Percentiles rank a stretch among this genome's conserved stretches.
Conservation (phyloP, 37 sponge, comb jelly and placozoan genomes). For the Corticium candelabrum region DNA sequence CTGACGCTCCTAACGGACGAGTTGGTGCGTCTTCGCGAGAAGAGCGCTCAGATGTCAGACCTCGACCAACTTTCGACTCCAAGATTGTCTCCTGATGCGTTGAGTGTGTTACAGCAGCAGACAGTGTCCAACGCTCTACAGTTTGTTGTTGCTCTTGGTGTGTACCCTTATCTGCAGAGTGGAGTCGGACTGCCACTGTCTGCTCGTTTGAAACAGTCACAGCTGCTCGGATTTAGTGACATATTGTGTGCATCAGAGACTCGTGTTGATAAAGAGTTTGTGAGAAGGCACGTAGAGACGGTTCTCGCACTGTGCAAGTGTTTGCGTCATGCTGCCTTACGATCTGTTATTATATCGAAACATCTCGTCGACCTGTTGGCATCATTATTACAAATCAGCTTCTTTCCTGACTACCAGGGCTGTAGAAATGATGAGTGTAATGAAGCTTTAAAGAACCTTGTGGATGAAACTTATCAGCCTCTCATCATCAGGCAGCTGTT, state of each 20-base stretch:
- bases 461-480: not conserved
- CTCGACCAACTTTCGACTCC: too few species aligned
- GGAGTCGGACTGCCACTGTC: slow-evolving; percentile 36
- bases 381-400: not conserved
- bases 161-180: slow-evolving; percentile 44
- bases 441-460: not conserved
- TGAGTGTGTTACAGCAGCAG: slow-evolving; percentile 41
- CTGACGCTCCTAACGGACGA: not conserved
- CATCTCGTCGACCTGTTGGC: not conserved
- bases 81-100: not conserved
- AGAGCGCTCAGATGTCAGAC: too few species aligned
- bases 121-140: slow-evolving; percentile 24
- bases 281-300: too few species aligned
- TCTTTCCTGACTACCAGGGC: too few species aligned
- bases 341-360: not conserved
- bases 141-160: slow-evolving; percentile 46
- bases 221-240: not conserved
- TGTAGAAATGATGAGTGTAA: not conserved
- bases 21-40: not conserved
- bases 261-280: too few species aligned
- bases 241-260: not conserved
- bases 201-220: not conserved
- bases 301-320: not conserved
- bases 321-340: not conserved
- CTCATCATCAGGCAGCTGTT: not conserved